Conservation (phyloP, 1,140 invertebrate species). For the Drosophila tsacasi region DNA sequence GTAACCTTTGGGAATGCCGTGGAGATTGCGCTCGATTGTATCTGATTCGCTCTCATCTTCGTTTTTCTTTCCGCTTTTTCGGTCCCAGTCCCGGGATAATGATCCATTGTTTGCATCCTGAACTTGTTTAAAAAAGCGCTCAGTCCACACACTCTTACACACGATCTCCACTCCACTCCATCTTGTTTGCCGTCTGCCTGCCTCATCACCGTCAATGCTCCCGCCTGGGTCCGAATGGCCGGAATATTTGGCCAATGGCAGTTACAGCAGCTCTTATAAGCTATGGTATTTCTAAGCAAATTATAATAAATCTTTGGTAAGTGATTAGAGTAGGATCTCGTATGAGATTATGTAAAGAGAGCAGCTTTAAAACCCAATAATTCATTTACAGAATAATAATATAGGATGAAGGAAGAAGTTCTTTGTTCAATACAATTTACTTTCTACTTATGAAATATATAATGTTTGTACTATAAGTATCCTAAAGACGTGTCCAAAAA, state of each 20-base stretch:
- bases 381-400: too few relatives aligned
- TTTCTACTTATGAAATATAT: too few relatives aligned
- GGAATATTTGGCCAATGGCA: slow-evolving; percentile 39
- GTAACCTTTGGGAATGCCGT: slow-evolving; percentile 78
- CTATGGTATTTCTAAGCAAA: slow-evolving; percentile 63
- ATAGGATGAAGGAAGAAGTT: too few relatives aligned
- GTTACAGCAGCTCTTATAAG: slow-evolving; percentile 52
- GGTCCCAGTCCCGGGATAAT: slow-evolving; percentile 70
- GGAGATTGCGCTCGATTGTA: slow-evolving; percentile 77
- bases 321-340: too few relatives aligned
- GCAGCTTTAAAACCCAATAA: not conserved
- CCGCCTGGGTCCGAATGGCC: slow-evolving; percentile 49
- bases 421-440: too few relatives aligned
- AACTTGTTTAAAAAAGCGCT: slow-evolving; percentile 81
- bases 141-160: slow-evolving; percentile 41
- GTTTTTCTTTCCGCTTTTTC: slow-evolving; percentile 38
- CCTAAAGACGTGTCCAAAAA: too few relatives aligned
- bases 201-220: slow-evolving; percentile 62
- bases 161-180: slow-evolving; percentile 51
- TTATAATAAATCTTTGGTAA: slow-evolving; percentile 40
- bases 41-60: slow-evolving; percentile 62
- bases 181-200: slow-evolving; percentile 52
- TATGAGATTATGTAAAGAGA: too few relatives aligned
- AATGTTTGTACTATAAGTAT: too few relatives aligned
- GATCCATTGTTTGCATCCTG: slow-evolving; percentile 83